phyloP scores from a whole-genome alignment of 2,797 vertebrate genomes.

The Uromys caudimaculatus region DNA sequence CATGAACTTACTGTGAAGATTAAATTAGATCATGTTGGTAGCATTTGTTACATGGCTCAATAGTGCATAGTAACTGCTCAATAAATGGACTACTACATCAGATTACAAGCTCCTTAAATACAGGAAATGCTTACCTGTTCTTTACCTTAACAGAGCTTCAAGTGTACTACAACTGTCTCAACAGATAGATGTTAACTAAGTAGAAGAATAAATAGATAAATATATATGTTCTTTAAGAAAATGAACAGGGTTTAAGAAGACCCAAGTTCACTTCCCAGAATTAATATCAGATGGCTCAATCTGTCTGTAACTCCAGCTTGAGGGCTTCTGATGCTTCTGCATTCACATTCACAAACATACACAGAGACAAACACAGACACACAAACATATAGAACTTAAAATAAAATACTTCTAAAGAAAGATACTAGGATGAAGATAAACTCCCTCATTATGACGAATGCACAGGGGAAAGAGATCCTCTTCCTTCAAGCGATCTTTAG shows the following conservation, averaged over 20 bases:
- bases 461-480: conserved; percentile 52
- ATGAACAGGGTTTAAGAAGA: background rate
- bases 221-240: conserved; percentile 8
- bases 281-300: background rate
- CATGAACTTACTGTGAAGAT: conserved; percentile 11
- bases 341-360: background rate
- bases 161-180: background rate
- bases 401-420: background rate
- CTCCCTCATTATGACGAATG: conserved; percentile 44
- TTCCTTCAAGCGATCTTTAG: conserved; percentile 64
- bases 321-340: background rate
- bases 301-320: background rate
- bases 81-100: background rate
- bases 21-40: background rate
- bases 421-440: background rate
- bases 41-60: background rate
- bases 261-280: background rate
- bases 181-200: background rate
- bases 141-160: background rate
- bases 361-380: background rate
- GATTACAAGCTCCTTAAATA: background rate
- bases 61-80: background rate
- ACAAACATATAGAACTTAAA: background rate
- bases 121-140: background rate
- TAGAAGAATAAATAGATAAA: background rate